phyloP scores from a whole-genome alignment of 2,888 invertebrate species.

The Leptopilina myrica region DNA sequence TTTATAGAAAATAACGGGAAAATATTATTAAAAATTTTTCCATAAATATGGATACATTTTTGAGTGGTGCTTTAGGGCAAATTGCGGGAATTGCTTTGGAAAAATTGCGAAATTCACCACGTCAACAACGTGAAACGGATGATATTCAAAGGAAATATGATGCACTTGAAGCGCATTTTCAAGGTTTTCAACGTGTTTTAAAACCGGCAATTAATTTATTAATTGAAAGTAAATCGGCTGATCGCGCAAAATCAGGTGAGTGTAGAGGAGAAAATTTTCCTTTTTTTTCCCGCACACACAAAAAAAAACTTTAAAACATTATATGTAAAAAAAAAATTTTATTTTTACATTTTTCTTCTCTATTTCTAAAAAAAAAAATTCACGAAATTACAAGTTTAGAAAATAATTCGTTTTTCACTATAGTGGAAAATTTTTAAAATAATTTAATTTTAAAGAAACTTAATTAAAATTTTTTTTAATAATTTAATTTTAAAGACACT shows the following conservation, averaged over 20 bases:
- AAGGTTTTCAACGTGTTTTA: conserved; percentile 11
- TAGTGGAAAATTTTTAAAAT: no score
- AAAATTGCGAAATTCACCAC: conserved; percentile 7
- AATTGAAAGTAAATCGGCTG: conserved; percentile 28
- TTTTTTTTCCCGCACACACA: background rate
- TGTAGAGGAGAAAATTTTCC: background rate
- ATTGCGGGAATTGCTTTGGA: conserved; percentile 22
- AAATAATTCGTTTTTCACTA: no score
- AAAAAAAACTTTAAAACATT: no score
- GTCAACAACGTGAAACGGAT: background rate
- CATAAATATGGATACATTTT: conserved; percentile 1
- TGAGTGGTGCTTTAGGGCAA: conserved; percentile 3
- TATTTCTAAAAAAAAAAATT: background rate
- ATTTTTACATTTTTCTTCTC: background rate
- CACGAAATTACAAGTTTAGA: no score
- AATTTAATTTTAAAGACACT: no score
- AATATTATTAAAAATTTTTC: no score
- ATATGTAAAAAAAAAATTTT: no score
- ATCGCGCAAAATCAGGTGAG: conserved; percentile 31
- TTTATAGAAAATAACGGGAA: no score
- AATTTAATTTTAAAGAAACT: no score
- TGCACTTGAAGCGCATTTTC: conserved; percentile 13
- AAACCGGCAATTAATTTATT: conserved; percentile 25
- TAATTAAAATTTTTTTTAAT: no score
- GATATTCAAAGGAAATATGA: conserved; percentile 7